Percentiles rank a stretch among this genome's conserved stretches.
phyloP scores from a whole-genome alignment of 2,888 invertebrate genomes.

The Sarcophaga rosellei region DNA sequence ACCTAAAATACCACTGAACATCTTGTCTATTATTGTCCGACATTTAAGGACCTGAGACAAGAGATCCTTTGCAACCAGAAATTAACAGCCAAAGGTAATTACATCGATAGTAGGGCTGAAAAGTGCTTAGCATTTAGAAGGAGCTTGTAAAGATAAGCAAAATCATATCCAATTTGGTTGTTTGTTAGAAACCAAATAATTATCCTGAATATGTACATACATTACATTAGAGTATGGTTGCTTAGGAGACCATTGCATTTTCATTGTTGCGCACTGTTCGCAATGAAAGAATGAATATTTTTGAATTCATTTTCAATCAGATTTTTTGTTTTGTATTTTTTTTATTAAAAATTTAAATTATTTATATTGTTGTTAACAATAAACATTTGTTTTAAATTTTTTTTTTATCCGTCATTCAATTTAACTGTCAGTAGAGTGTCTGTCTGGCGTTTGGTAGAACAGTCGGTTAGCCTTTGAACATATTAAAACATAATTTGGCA shows the following conservation, averaged over 20 bases:
- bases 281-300: constrained; percentile 15
- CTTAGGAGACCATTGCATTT: neutral
- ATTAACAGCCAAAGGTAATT: no score
- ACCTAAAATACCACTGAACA: no score
- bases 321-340: constrained; percentile 18
- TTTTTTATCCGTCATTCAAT: constrained; percentile 7
- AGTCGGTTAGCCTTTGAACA: constrained; percentile 9
- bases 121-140: no score
- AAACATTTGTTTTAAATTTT: constrained; percentile 33
- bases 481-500: neutral
- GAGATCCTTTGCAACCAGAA: no score
- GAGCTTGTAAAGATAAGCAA: no score
- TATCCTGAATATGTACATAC: no score
- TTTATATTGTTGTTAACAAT: constrained; percentile 49
- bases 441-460: neutral
- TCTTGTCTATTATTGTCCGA: no score
- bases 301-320: constrained; percentile 24
- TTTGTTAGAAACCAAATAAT: no score
- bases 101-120: no score
- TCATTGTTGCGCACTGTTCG: neutral
- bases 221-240: no score
- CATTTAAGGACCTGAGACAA: no score
- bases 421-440: constrained; percentile 17
- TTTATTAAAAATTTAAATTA: constrained; percentile 44
- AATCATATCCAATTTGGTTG: no score